Base-by-base conservation (phyloP, 2,888 invertebrate species). In the Conomelus anceps region DNA sequence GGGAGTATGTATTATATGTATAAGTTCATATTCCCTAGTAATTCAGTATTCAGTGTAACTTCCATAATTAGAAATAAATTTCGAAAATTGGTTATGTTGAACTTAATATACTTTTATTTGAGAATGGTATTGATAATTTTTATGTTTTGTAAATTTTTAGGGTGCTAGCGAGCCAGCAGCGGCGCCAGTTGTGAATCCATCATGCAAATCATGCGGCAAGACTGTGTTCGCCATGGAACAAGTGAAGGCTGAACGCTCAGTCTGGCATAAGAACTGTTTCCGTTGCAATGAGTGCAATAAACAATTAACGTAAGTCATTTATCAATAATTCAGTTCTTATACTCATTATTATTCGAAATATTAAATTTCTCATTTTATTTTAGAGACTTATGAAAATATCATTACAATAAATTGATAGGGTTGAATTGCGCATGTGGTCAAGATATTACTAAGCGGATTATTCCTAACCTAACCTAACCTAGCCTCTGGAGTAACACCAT, bases 221-320 rank as follows among this genome's bases (percentile, higher is more conserved):
- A 96, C 97, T 90, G 99, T 99, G 89, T 99, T 98, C 94, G 98
- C 98, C 93, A 98, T 99, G 98, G 99, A 99, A 94, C 96, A 98
- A 92, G 95, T 98, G 91, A 98, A 98, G 94, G 98, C 98, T 0
- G 99, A 98, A 94, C 96, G 96, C 92, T 94, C 96, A 88, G 95
- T 97, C 91, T 99, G 98, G 96, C 99, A 99, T 94, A 98, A 97
- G 94, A 97, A 97, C 93, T 99, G 99, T 94, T 98, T 99, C 95
- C 95, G 98, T 92, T 99, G 99, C 93, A 95, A 95, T 89, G 98
- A 98, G 94, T 99, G 99, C 94, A 96, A 96, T 93, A 98, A 98
- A 93, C 97, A 97, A 92, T 95, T 99, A 91, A 98, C 96, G 98
- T 98, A 93, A 95, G 96, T 94, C 85, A 4, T 89, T 87, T n/a